phyloP scores from a whole-genome alignment of 2,888 invertebrate genomes.

The Trypoxylon attenuatum region DNA sequence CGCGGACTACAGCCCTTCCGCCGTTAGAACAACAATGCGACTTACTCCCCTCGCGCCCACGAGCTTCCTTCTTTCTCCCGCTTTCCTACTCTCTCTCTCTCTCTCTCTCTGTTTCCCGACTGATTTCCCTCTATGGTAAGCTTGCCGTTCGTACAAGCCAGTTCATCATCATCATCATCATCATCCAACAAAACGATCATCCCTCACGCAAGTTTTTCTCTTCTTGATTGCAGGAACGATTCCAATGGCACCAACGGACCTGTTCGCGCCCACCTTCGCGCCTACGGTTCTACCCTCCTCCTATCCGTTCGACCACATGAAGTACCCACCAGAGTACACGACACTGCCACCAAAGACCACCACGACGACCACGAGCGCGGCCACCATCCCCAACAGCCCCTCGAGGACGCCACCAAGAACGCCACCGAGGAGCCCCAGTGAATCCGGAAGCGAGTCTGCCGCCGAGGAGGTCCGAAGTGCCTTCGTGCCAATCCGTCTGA shows the following conservation, averaged over 20 bases:
- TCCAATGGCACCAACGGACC: conserved; percentile 63
- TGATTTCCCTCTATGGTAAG: not conserved
- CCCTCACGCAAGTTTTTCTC: conserved; percentile 7
- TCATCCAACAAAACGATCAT: not conserved
- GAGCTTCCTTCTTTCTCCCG: not conserved
- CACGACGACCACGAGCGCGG: conserved; percentile 36
- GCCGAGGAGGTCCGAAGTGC: conserved; percentile 71
- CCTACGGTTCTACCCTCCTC: conserved; percentile 60
- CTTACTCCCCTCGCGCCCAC: conserved; percentile 38
- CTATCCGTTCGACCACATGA: conserved; percentile 65
- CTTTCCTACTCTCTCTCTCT: not conserved
- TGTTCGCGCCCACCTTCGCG: conserved; percentile 64
- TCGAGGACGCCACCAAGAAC: conserved; percentile 61
- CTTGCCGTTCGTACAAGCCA: not conserved
- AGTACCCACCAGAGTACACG: conserved; percentile 63
- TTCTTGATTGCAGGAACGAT: conserved; percentile 60
- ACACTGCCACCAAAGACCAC: conserved; percentile 52
- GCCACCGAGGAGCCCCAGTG: conserved; percentile 67
- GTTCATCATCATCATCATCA: not conserved
- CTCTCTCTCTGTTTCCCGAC: not conserved
- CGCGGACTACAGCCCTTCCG: conserved; percentile 39
- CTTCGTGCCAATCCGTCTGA: conserved; percentile 67
- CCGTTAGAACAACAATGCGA: conserved; percentile 65
- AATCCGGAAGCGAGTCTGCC: conserved; percentile 67
- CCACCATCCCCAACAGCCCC: conserved; percentile 39